Conservation (phyloP, 1,140 invertebrate species). For the Pentalonia nigronervosa region DNA sequence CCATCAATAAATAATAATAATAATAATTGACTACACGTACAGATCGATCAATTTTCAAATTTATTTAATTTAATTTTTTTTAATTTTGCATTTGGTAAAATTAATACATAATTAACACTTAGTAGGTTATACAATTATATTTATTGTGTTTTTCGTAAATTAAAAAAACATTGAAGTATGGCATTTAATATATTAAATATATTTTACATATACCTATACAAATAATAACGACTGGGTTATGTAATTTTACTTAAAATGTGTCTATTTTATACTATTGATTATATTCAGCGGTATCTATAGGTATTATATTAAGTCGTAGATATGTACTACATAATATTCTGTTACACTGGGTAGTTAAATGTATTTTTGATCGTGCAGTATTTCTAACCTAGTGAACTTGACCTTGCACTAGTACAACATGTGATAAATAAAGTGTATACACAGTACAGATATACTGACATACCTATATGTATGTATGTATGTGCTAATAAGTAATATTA, state of each 20-base stretch:
- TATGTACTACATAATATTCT: not conserved
- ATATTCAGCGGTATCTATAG: not conserved
- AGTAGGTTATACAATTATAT: not conserved
- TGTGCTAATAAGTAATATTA: slow-evolving; percentile 1
- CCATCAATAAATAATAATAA: too few relatives aligned
- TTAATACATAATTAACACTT: not conserved
- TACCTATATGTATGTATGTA: not conserved
- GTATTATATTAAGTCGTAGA: not conserved
- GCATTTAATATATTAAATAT: not conserved
- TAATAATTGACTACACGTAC: too few relatives aligned
- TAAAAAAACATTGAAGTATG: not conserved
- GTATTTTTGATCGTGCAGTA: not conserved
- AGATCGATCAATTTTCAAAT: too few relatives aligned
- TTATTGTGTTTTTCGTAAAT: not conserved
- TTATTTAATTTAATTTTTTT: too few relatives aligned
- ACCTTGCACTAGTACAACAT: slow-evolving; percentile 19
- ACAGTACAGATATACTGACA: not conserved
- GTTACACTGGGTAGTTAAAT: not conserved
- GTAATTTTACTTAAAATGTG: not conserved
- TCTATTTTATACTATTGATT: not conserved
- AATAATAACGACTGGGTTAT: not conserved
- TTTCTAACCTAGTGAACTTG: slow-evolving; percentile 46
- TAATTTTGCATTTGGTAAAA: not conserved
- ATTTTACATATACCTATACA: not conserved
- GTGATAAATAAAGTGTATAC: not conserved